phyloP scores from a whole-genome alignment of 2,113 vertebrate species.

The Bubalus kerabau region DNA sequence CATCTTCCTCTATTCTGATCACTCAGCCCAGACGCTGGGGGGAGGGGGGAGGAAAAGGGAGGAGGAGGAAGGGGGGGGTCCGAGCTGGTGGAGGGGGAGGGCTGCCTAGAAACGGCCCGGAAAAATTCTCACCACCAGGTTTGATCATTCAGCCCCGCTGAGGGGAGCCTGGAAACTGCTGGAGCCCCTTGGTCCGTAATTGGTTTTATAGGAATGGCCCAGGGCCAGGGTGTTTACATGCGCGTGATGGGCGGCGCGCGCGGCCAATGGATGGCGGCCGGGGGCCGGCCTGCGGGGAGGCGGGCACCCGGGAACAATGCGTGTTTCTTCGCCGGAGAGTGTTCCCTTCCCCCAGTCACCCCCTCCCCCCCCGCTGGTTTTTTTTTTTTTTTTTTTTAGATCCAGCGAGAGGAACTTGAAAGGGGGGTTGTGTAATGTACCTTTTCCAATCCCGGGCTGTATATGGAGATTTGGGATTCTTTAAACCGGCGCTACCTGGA shows the following conservation, averaged over 20 bases:
- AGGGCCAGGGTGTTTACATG: constrained; percentile 85
- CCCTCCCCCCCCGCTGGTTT: fast-evolving
- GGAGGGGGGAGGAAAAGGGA: neutral
- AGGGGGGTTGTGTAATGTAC: constrained; percentile 83
- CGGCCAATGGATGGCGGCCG: constrained; percentile 80
- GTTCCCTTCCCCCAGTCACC: constrained; percentile 44
- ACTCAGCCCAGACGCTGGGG: constrained; percentile 64
- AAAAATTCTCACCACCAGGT: constrained; percentile 85
- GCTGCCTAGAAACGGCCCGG: constrained; percentile 83
- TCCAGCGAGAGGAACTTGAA: constrained; percentile 80
- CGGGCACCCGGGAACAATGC: constrained; percentile 89
- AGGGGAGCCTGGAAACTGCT: constrained; percentile 90
- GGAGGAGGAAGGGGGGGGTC: neutral
- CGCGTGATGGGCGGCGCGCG: constrained; percentile 79
- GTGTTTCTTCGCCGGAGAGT: constrained; percentile 89
- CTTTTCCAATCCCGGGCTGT: constrained; percentile 86
- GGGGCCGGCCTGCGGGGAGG: constrained; percentile 69
- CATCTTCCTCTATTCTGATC: constrained; percentile 80
- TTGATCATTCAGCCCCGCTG: constrained; percentile 84
- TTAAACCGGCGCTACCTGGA: constrained; percentile 79
- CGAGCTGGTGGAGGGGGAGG: constrained; percentile 48
- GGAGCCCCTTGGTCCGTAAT: constrained; percentile 87
- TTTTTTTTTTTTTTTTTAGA: constrained; percentile 79
- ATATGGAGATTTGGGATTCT: constrained; percentile 87
- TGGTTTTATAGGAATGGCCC: constrained; percentile 92